Evolutionary conservation across 2,113 vertebrate genomes (phyloP).

Genomic region (Arenaria interpres): DNA sequence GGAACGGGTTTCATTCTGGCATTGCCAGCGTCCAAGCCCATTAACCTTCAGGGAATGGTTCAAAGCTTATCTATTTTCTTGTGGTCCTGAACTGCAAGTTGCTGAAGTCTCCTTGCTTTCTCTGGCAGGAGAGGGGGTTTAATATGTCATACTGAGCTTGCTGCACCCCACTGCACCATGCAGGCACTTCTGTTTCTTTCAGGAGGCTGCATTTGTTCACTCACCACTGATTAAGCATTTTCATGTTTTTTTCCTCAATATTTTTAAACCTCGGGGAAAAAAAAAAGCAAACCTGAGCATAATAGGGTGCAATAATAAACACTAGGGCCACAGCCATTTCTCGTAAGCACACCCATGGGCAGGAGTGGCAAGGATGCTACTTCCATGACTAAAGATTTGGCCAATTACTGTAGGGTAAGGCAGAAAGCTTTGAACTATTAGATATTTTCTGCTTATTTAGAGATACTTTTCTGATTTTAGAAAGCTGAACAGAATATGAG

Average conservation of each 20-base stretch:
- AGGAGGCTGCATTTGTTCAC: not conserved
- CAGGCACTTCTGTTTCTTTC: not conserved
- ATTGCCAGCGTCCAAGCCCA: not conserved
- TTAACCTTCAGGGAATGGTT: not conserved
- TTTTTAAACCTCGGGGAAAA: not conserved
- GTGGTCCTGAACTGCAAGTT: not conserved
- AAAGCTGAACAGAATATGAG: not conserved
- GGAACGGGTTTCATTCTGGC: not conserved
- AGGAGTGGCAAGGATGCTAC: not conserved
- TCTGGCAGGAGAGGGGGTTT: not conserved
- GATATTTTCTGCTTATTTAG: not conserved
- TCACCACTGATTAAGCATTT: not conserved
- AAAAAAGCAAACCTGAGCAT: not conserved
- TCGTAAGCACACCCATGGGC: not conserved
- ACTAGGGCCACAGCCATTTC: not conserved
- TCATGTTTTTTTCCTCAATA: not conserved
- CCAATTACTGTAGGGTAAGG: not conserved
- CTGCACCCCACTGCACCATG: not conserved
- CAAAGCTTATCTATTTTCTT: not conserved
- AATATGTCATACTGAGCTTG: not conserved
- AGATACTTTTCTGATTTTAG: not conserved
- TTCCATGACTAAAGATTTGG: not conserved
- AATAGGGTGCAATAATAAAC: not conserved
- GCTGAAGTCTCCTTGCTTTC: not conserved
- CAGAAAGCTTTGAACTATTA: not conserved